Conservation (phyloP, 2,888 invertebrate species). For the Elaeidobius kamerunicus region DNA sequence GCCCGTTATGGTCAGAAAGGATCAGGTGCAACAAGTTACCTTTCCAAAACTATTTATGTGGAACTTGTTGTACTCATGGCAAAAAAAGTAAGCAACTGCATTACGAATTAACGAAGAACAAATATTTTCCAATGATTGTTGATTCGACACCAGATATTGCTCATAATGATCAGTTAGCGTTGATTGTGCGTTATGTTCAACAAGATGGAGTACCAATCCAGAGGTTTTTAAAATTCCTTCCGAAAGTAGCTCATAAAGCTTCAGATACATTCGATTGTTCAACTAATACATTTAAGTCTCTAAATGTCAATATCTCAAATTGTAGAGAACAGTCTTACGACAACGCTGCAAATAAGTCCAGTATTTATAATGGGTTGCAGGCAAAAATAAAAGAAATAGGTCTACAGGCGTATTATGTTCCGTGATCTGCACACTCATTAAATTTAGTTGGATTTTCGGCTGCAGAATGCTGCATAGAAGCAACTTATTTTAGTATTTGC, state of each 20-base stretch:
- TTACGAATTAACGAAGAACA: background rate
- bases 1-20: background rate
- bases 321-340: background rate
- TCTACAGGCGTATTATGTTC: background rate
- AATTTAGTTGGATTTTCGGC: background rate
- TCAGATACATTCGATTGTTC: background rate
- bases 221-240: background rate
- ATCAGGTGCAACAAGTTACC: background rate
- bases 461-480: background rate
- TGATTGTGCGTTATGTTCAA: background rate
- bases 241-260: background rate
- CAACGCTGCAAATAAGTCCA: background rate
- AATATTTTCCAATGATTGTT: background rate
- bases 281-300: background rate
- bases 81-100: background rate
- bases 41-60: background rate
- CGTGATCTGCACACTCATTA: background rate
- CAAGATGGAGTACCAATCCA: background rate
- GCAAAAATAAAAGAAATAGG: background rate
- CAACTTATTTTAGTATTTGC: background rate
- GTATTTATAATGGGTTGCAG: background rate
- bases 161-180: background rate
- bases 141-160: conserved; percentile 1
- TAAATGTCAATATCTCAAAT: background rate
- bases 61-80: background rate